Evolutionary conservation across 2,113 vertebrate species (phyloP), one percentile per base, ranked within the genome.

Genomic region (Tachycineta bicolor): DNA sequence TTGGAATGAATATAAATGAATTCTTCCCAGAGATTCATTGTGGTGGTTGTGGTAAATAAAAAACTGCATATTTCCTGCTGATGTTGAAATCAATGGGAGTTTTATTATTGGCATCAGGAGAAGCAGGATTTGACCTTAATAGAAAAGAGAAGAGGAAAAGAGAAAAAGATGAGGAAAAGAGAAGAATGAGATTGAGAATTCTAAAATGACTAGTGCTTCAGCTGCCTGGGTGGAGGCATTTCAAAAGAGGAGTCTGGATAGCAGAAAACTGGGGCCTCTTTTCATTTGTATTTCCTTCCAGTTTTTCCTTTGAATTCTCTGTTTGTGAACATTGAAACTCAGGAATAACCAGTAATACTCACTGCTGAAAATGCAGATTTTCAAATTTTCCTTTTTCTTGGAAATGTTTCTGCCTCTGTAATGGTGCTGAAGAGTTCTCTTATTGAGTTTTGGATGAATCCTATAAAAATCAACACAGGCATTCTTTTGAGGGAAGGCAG

Each of bases 41-140:
- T 93, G 92, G 93, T 96, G 94, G 89, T 93, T 96, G 96, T 93
- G 96, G 95, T 92, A 89, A 96, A 96, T 69, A 91, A 82, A 65
- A 93, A 96, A 85, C 86, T 91, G 79, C 95, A 96, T 95, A 96
- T 96, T 95, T 97, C 95, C 90, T 96, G 93, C 85, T 91, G 85
- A 96, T 96, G 94, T 96, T 93, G 94, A 97, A 96, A 95, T 96
- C 91, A 93, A 94, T 95, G 82, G 82, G 91, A 94, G 58, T 91
- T 96, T 97, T 96, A 79, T 96, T 97, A 91, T 90, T 94, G 94
- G 79, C 89, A 93, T 80, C 65, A 59, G 68, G 78, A 97, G 87
- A 95, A 90, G 81, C 59, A 88, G 75, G 84, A 93, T 96, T 95
- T 96, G 94, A 96, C 92, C 95, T 97, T 94, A 95, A 95, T 50